Evolutionary conservation across 2,888 invertebrate genomes (phyloP).

Genomic region (Cerceris ruficornis): DNA sequence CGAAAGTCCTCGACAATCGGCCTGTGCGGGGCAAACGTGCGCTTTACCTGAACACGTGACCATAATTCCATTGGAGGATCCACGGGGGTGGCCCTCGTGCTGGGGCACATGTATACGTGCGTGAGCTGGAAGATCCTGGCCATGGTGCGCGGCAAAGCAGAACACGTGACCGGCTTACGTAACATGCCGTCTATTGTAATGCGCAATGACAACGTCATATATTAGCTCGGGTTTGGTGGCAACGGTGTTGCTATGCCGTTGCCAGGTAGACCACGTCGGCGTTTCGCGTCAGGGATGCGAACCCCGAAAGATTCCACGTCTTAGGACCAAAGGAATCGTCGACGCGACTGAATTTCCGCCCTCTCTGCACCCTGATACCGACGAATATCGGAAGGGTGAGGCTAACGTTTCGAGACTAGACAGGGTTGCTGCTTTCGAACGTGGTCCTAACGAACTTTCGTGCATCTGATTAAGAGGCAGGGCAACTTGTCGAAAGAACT

Average conservation of each 20-base stretch:
- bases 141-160: slow-evolving; percentile 57
- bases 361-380: not conserved
- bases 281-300: slow-evolving; percentile 8
- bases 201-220: slow-evolving; percentile 65
- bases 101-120: slow-evolving; percentile 58
- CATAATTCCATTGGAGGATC: slow-evolving; percentile 64
- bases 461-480: no score
- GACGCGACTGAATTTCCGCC: slow-evolving; percentile 35
- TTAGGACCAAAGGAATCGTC: slow-evolving; percentile 34
- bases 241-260: slow-evolving; percentile 55
- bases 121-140: slow-evolving; percentile 47
- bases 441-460: no score
- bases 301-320: slow-evolving; percentile 44
- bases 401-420: no score
- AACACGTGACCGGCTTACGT: slow-evolving; percentile 74
- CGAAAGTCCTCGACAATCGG: slow-evolving; percentile 57
- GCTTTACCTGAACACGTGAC: slow-evolving; percentile 73
- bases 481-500: no score
- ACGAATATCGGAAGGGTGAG: no score
- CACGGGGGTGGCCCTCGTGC: slow-evolving; percentile 22
- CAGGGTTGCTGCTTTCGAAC: no score
- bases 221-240: slow-evolving; percentile 54
- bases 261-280: slow-evolving; percentile 33
- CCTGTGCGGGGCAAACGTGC: slow-evolving; percentile 65
- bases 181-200: slow-evolving; percentile 65